Evolutionary conservation across 2,888 invertebrate species (phyloP).

Genomic region (Drosophila fungiperda): DNA sequence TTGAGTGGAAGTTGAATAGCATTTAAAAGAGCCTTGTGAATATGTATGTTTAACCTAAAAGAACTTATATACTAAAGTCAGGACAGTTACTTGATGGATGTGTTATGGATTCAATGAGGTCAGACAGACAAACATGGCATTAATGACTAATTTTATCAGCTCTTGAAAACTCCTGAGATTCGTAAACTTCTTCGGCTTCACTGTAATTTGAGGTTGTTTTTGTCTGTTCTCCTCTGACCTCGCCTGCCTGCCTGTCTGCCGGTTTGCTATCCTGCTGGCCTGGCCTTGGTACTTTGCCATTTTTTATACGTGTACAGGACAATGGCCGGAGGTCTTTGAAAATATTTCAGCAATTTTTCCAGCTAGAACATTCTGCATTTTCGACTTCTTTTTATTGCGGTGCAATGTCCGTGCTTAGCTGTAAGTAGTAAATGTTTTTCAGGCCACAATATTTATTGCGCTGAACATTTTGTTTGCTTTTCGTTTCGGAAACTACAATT

Average conservation of each 20-base stretch:
- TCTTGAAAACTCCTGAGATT: not conserved
- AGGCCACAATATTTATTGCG: slow-evolving; percentile 65
- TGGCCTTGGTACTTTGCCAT: slow-evolving; percentile 23
- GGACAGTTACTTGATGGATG: not conserved
- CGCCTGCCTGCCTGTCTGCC: slow-evolving; percentile 12
- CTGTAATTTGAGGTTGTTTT: slow-evolving; percentile 18
- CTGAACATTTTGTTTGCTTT: slow-evolving; percentile 26
- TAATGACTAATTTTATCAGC: not conserved
- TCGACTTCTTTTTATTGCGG: slow-evolving; percentile 26
- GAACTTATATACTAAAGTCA: not conserved
- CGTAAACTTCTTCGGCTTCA: slow-evolving; percentile 17
- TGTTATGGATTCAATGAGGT: slow-evolving; percentile 5
- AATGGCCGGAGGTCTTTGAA: slow-evolving; percentile 38
- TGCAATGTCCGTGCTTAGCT: slow-evolving; percentile 45
- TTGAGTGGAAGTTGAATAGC: not conserved
- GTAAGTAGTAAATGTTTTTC: slow-evolving; percentile 54
- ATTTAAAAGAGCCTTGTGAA: slow-evolving; percentile 8
- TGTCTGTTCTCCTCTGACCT: slow-evolving; percentile 1
- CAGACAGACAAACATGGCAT: not conserved
- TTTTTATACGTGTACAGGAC: slow-evolving; percentile 56
- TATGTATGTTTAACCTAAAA: slow-evolving; percentile 9
- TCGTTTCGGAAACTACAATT: slow-evolving; percentile 60
- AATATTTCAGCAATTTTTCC: slow-evolving; percentile 53
- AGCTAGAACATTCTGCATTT: slow-evolving; percentile 35
- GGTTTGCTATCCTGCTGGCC: slow-evolving; percentile 19